Base-by-base conservation (phyloP, 2,797 vertebrate genomes). In the Serranus cabrilla region DNA sequence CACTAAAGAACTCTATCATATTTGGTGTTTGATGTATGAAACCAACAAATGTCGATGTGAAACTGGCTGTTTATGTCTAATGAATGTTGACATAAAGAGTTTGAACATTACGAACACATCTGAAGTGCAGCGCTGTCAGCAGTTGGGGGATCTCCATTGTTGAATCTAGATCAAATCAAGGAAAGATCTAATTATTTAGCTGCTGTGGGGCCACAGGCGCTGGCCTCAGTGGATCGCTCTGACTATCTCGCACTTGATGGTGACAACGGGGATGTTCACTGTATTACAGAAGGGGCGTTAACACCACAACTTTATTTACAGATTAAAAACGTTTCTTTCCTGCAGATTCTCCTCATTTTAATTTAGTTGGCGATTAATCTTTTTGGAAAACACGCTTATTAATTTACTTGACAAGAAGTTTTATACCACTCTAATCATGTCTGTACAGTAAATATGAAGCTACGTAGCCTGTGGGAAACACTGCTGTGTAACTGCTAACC, bases 91-190 rank as follows among this genome's bases (percentile, higher is more conserved):
- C 13, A 31, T 25, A 42, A 55, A 57, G 43, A 42, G 50, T 54
- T 23, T 73, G 54, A 69, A 62, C 37, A 21, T 27, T 62, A 20
- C 40, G 47, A 57, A 64, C 43, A 59, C 37, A 63, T 50, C 49
- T 46, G 27, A 67, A 37, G 62, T 52, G 49, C 71, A 34, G 52
- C 45, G 46, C 51, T 39, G n/a, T 76, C 47, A 61, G 52, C 58
- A 45, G 21, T 2, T n/a, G 13, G 55, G 71, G 63, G 25, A 49
- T 25, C 47, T 52, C 54, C 47, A 10, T 0, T 72, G 55, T 45
- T 57, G 54, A 75, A 83, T 85, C 74, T 58, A 65, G 60, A 83
- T 73, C 78, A 76, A 25, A 81, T 61, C 61, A 39, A 23, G 39
- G 66, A 66, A 45, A 17, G 58, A 71, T 84, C 67, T 60, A 73